Evolutionary conservation across 2,888 invertebrate genomes (phyloP).

Genomic region (Ceraclea dissimilis): DNA sequence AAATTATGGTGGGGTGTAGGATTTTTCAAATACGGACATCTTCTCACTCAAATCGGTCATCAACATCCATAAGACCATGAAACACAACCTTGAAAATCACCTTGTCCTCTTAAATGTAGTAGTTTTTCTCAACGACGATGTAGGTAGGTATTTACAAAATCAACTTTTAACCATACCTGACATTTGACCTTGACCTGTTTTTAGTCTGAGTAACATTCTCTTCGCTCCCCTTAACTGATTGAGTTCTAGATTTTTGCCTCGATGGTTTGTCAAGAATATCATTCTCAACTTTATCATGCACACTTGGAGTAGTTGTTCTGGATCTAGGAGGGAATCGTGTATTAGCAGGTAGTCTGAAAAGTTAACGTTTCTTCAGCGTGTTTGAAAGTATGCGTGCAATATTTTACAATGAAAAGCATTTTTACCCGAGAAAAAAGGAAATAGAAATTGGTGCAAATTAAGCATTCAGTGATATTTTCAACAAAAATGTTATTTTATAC

Average conservation of each 20-base stretch:
- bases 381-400: slow-evolving; percentile 1
- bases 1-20: too few species aligned
- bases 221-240: slow-evolving; percentile 42
- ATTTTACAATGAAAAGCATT: background rate
- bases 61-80: too few species aligned
- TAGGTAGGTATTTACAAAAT: background rate
- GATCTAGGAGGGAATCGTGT: slow-evolving; percentile 78
- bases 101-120: too few species aligned
- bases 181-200: slow-evolving; percentile 53
- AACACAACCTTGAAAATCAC: too few species aligned
- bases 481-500: slow-evolving; percentile 27
- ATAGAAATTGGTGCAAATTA: background rate
- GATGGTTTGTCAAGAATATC: slow-evolving; percentile 38
- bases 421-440: background rate
- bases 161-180: slow-evolving; percentile 36
- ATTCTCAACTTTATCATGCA: slow-evolving; percentile 31
- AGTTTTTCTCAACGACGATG: too few species aligned
- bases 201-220: slow-evolving; percentile 45
- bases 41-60: too few species aligned
- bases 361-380: slow-evolving; percentile 10
- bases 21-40: too few species aligned
- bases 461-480: background rate
- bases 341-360: slow-evolving; percentile 62
- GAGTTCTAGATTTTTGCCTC: slow-evolving; percentile 35
- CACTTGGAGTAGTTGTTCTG: slow-evolving; percentile 48